These are phyloP conservation scores for Dendrophyllia cribrosa DNA, from an alignment of 64 coral and sea anemone species.

Conservation along the genomic window DNA sequence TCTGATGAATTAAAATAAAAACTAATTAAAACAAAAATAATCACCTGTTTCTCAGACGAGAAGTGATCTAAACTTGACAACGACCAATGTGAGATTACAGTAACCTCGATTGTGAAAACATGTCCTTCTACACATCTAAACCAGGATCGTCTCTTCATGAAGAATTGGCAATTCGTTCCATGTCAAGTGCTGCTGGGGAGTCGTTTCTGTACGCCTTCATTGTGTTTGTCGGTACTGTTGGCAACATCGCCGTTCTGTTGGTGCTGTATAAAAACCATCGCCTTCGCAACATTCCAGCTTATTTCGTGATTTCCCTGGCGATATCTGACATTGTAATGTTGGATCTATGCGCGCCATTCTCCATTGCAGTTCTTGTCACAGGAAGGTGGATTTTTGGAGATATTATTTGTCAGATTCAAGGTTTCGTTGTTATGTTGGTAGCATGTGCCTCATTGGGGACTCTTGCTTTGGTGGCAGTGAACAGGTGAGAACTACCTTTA, in stretches of 20 bases:
- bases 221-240: constrained; percentile 31
- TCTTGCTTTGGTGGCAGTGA: constrained; percentile 59
- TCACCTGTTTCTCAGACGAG: no score
- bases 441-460: constrained; percentile 72
- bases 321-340: constrained; percentile 68
- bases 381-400: constrained; percentile 46
- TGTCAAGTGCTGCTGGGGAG: constrained; percentile 4
- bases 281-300: constrained; percentile 66
- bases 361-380: constrained; percentile 34
- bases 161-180: constrained; percentile 21
- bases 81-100: no score
- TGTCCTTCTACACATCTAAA: background rate
- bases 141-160: background rate
- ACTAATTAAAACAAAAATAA: no score
- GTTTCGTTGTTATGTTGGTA: constrained; percentile 54
- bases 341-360: constrained; percentile 60
- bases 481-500: constrained; percentile 55
- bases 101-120: background rate
- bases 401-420: constrained; percentile 64
- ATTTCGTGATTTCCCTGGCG: constrained; percentile 69
- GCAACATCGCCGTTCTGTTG: constrained; percentile 50
- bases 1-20: no score
- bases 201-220: constrained; percentile 49
- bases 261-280: constrained; percentile 69
- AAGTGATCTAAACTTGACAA: no score